Evolutionary conservation across 2,797 vertebrate species (phyloP), one percentile per base, ranked within the genome.

Genomic region (Basileuterus tristriatus): DNA sequence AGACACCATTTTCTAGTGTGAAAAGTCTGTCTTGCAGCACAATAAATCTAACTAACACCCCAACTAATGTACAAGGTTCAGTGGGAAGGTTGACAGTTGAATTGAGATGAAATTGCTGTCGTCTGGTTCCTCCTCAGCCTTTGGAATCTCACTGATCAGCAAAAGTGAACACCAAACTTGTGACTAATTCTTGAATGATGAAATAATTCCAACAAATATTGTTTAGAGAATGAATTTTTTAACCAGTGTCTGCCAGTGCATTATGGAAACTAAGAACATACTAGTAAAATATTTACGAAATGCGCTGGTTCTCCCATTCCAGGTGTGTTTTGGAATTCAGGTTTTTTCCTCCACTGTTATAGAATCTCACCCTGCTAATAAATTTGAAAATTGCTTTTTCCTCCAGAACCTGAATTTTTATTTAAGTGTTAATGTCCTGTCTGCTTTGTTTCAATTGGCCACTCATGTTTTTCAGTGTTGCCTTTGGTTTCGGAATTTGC

Each of bases 321-420:
- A 67, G 24, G 36, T 92, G 58, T 96, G 85, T 96, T 98, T 97
- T 93, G 87, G 76, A 97, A 97, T 96, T 93, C 97, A 53, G 27
- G 37, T 79, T 95, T 79, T 86, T 86, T 49, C 71, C 84, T 94
- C 55, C 47, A 85, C 76, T 86, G 82, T n/a, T 23, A 9, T 8
- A 84, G 43, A 16, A 79, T 85, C 60, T 37, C 36, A 50, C 15
- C 23, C 19, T 50, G 43, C 20, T 76, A 90, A 70, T 63, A 82
- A 93, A 76, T 56, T 74, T 64, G 30, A 72, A 89, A 92, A 58
- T 37, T 15, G 8, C 5, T 76, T 84, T 89, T 87, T 70, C 23
- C 49, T 79, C 62, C 67, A 60, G 49, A 88, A 60, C 16, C 9
- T 56, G 34, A 83, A 74, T 82, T 87, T 90, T 82, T 72, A 43